A percentile compares a stretch with the other conserved stretches of the same genome.
Evolutionary conservation across 1,140 invertebrate species (phyloP).

Genomic region (Conopomorpha cramerella): DNA sequence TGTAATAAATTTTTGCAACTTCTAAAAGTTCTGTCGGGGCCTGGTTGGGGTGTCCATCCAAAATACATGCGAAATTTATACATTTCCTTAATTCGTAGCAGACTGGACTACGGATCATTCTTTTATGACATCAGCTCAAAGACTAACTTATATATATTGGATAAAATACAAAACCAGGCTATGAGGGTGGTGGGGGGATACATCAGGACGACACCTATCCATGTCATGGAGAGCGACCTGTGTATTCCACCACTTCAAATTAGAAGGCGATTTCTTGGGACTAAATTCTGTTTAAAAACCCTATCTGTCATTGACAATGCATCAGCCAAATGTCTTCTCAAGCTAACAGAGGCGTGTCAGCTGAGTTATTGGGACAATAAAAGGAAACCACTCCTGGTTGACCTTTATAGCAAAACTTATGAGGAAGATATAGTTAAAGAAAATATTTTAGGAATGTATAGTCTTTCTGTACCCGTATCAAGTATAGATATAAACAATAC

Average conservation of each 20-base stretch:
- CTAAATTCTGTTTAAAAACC: background rate
- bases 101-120: background rate
- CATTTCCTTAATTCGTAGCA: background rate
- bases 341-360: background rate
- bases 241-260: background rate
- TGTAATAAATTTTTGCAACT: background rate
- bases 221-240: background rate
- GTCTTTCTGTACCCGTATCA: background rate
- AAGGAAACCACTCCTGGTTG: background rate
- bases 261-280: background rate
- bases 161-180: background rate
- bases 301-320: background rate
- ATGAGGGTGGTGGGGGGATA: background rate
- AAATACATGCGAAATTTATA: background rate
- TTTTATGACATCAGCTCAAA: background rate
- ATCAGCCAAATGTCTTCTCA: background rate
- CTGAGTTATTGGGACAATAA: background rate
- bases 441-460: background rate
- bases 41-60: background rate
- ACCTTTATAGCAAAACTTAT: background rate
- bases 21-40: background rate
- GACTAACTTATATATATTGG: background rate
- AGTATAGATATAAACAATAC: background rate
- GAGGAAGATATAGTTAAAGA: background rate
- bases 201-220: background rate